Evolutionary conservation across 2,797 vertebrate species (phyloP), one percentile per base, ranked within the genome.

Genomic region (Merluccius polli): DNA sequence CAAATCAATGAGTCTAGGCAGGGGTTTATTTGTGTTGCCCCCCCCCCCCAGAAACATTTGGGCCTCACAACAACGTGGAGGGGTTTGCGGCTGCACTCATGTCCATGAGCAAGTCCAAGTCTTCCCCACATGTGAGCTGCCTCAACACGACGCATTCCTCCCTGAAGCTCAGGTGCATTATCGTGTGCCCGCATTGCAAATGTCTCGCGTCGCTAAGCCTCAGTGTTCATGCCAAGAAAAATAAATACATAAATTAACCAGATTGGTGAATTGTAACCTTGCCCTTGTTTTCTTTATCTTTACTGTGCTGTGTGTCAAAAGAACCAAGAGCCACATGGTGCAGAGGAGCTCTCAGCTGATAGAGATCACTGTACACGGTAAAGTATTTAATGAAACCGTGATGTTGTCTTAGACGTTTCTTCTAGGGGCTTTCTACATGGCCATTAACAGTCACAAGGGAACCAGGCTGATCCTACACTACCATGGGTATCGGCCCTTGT

Each of bases 311-410:
- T 32, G 75, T 76, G 8, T 30, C 63, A 52, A 38, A 32, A 93
- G 89, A 83, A 87, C 84, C 83, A 89, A 82, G 72, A 85, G 81
- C 68, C 69, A 59, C 63, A 82, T 78, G 27, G 1, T 5, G 0
- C 84, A 89, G 78, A 90, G 77, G 36, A 92, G 81, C 65, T 78
- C 88, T 69, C 86, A 91, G 4, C 84, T 91, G 48, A 82, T 90
- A 69, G 87, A 91, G 75, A 81, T 93, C 48, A 88, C 88, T 0
- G 78, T 88, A 41, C 89, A 92, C 71, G 86, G 90, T 91, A 82
- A 80, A 27, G 52, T 76, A n/a, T 30, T 0, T 65, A 24, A 10
- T 38, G 1, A 38, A 3, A 38, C 36, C 36, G 13, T 16, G n/a
- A 65, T 6, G 21, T 65, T 9, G 16, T 65, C 59, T 8, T 65